Conservation (phyloP, 2,113 vertebrate genomes). For the Dinomys branickii region DNA sequence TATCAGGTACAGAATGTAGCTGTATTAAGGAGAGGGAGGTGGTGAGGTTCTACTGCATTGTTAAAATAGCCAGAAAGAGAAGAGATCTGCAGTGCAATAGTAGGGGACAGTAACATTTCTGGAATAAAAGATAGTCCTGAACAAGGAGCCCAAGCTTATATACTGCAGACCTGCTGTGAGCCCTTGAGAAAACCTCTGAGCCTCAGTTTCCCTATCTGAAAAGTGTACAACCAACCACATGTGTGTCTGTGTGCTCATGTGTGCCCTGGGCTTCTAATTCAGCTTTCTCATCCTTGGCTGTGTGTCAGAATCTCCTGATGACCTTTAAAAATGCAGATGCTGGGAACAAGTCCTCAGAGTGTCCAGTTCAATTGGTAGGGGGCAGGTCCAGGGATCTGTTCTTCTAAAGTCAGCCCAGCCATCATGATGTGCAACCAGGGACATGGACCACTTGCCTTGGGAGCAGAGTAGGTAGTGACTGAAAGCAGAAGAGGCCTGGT, state of each 20-base stretch:
- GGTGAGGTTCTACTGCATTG: not conserved
- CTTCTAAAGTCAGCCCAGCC: not conserved
- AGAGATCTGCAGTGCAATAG: not conserved
- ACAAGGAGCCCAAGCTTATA: not conserved
- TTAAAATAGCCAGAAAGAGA: not conserved
- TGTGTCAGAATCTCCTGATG: not conserved
- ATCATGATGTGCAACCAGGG: too few relatives aligned
- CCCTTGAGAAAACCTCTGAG: not conserved
- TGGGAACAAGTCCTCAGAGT: not conserved
- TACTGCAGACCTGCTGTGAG: fast-evolving
- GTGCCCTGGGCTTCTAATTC: not conserved
- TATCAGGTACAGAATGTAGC: not conserved
- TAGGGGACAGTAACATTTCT: not conserved
- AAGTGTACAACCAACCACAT: not conserved
- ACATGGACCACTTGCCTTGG: not conserved
- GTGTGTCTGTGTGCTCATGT: too few relatives aligned
- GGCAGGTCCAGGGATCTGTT: not conserved
- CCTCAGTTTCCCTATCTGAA: not conserved
- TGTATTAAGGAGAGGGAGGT: not conserved
- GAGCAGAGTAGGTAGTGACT: fast-evolving
- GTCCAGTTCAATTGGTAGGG: not conserved
- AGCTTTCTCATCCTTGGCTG: not conserved
- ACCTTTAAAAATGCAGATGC: not conserved
- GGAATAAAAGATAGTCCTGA: not conserved
- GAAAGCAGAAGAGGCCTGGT: not conserved